phyloP scores from a whole-genome alignment of 2,113 vertebrate species.

The Furnarius figulus region DNA sequence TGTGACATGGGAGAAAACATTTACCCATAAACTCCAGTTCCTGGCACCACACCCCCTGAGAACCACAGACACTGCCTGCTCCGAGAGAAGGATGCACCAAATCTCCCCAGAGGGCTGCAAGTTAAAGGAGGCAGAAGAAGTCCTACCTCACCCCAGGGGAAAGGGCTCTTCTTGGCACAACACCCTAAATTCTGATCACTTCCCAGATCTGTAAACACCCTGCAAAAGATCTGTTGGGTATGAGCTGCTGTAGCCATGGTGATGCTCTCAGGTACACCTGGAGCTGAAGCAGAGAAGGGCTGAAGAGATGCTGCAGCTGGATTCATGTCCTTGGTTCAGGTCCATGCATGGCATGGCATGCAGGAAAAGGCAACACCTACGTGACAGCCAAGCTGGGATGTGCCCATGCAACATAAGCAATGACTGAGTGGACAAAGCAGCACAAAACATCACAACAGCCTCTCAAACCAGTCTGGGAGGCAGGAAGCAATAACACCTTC shows the following conservation, averaged over 20 bases:
- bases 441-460: not conserved
- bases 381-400: not conserved
- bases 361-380: not conserved
- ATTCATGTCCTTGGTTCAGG: rapidly evolving
- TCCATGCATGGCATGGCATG: not conserved
- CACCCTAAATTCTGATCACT: rapidly evolving
- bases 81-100: rapidly evolving
- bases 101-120: not conserved
- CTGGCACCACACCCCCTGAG: not conserved
- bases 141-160: not conserved
- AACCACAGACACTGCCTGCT: not conserved
- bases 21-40: not conserved
- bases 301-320: not conserved
- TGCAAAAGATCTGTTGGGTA: not conserved
- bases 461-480: not conserved
- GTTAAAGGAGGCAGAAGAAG: not conserved
- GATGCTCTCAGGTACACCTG: not conserved
- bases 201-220: not conserved
- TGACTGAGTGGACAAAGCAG: not conserved
- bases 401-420: not conserved
- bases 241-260: not conserved
- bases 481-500: not conserved
- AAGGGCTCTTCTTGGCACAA: not conserved
- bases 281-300: not conserved
- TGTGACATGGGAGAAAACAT: not conserved